phyloP scores from a whole-genome alignment of 1,140 invertebrate species.

The Akabosia matsudoensis region DNA sequence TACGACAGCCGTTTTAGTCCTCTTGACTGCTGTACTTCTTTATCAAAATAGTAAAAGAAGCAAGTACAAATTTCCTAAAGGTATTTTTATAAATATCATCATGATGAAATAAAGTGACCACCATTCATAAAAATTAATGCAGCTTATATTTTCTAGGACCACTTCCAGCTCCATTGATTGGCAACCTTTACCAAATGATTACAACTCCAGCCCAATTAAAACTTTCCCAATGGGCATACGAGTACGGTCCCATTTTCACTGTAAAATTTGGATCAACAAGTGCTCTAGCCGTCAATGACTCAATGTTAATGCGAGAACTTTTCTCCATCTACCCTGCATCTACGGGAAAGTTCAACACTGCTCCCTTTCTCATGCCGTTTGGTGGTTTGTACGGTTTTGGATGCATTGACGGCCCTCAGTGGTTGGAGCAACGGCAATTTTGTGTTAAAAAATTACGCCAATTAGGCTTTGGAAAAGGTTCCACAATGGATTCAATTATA shows the following conservation, averaged over 20 bases:
- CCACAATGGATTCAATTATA: background rate
- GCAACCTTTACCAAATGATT: background rate
- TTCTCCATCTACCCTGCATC: background rate
- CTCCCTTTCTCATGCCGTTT: background rate
- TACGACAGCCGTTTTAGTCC: no score
- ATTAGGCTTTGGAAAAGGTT: background rate
- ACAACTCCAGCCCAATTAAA: background rate
- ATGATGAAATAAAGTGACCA: no score
- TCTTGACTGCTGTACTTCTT: no score
- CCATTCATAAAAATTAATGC: no score
- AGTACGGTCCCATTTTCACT: background rate
- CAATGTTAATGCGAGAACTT: background rate
- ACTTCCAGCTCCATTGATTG: background rate
- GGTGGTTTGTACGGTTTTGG: background rate
- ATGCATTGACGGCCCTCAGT: background rate
- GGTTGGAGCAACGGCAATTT: background rate
- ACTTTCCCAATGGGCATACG: background rate
- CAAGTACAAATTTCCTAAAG: no score
- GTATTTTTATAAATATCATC: no score
- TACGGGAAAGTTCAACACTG: background rate
- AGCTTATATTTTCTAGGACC: no score
- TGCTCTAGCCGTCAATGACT: background rate
- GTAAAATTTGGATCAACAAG: background rate
- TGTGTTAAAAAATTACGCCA: background rate
- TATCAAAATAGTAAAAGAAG: no score